phyloP scores from a whole-genome alignment of 2,888 invertebrate genomes.

The Hoplodrina blanda region DNA sequence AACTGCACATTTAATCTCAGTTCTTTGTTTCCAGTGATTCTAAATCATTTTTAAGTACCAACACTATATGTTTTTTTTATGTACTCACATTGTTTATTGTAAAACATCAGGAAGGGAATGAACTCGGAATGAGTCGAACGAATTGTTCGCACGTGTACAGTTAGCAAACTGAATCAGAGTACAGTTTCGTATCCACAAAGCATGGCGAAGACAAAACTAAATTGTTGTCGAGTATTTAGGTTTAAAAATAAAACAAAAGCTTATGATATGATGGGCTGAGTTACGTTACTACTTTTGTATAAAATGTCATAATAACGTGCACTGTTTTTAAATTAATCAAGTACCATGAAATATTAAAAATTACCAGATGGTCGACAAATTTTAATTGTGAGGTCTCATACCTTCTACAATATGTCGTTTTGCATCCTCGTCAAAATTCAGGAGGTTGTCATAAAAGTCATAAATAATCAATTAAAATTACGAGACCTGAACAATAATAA shows the following conservation, averaged over 20 bases:
- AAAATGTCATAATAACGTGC: background rate
- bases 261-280: background rate
- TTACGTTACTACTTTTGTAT: background rate
- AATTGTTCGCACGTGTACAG: slow-evolving; percentile 58
- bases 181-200: slow-evolving; percentile 59
- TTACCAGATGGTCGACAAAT: too few relatives aligned
- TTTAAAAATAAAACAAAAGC: slow-evolving; percentile 5
- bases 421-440: too few relatives aligned
- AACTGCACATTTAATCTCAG: background rate
- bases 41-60: slow-evolving; percentile 1
- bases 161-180: slow-evolving; percentile 58
- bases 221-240: slow-evolving; percentile 22
- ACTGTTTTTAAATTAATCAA: too few relatives aligned
- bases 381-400: too few relatives aligned
- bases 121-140: slow-evolving; percentile 35
- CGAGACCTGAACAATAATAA: too few relatives aligned
- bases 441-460: too few relatives aligned
- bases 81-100: slow-evolving; percentile 15
- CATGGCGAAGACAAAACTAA: slow-evolving; percentile 59
- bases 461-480: too few relatives aligned
- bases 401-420: too few relatives aligned
- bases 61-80: slow-evolving; percentile 6
- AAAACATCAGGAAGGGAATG: slow-evolving; percentile 48
- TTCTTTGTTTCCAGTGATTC: slow-evolving; percentile 1
- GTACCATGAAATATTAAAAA: too few relatives aligned